These are phyloP conservation scores for Bedellia somnulentella DNA, from an alignment of 2,888 invertebrate genomes.

Conservation along the genomic window DNA sequence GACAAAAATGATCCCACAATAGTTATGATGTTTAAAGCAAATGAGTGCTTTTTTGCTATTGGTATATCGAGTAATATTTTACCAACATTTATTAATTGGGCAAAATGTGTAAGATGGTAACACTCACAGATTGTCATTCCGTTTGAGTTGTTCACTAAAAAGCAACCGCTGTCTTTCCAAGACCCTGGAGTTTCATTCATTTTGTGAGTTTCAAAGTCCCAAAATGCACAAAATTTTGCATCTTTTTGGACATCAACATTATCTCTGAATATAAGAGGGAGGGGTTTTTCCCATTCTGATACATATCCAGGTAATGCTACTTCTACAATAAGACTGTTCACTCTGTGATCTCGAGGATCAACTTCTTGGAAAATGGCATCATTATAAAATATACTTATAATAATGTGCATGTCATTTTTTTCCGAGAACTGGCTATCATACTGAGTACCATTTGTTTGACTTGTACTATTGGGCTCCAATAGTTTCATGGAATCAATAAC, in stretches of 20 bases:
- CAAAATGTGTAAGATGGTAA: constrained; percentile 64
- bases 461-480: background rate
- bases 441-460: constrained; percentile 13
- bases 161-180: constrained; percentile 63
- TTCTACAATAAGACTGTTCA: constrained; percentile 59
- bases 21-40: constrained; percentile 59
- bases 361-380: constrained; percentile 57
- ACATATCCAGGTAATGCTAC: constrained; percentile 62
- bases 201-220: constrained; percentile 46
- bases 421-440: constrained; percentile 8
- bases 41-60: constrained; percentile 22
- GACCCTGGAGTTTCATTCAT: constrained; percentile 23
- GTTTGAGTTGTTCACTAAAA: constrained; percentile 21
- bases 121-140: constrained; percentile 43
- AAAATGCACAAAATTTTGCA: constrained; percentile 52
- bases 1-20: constrained; percentile 62
- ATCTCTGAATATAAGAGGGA: constrained; percentile 54
- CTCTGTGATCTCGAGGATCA: constrained; percentile 17
- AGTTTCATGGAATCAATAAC: constrained; percentile 30
- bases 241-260: constrained; percentile 12
- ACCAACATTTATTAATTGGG: constrained; percentile 47
- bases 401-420: constrained; percentile 35
- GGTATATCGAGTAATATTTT: constrained; percentile 11
- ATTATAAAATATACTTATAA: constrained; percentile 55
- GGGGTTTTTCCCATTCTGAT: constrained; percentile 49